phyloP scores from a whole-genome alignment of 2,888 invertebrate genomes.

The Cremastobaeus sp. region DNA sequence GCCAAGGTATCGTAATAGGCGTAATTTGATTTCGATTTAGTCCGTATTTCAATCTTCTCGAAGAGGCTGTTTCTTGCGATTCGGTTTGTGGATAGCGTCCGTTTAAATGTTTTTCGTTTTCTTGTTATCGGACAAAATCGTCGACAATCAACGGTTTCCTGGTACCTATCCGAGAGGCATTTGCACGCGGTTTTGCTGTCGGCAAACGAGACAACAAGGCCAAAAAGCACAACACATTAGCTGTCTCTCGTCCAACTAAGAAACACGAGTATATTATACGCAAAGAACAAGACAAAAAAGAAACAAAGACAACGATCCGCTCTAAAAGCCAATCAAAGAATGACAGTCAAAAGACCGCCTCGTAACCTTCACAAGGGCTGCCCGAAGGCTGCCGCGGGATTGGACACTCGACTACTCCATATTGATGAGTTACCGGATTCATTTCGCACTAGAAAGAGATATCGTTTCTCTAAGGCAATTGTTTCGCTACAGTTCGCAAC shows the following conservation, averaged over 20 bases:
- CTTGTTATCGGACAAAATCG: slow-evolving; percentile 38
- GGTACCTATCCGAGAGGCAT: slow-evolving; percentile 55
- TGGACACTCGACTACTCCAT: slow-evolving; percentile 75
- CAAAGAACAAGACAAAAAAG: slow-evolving; percentile 55
- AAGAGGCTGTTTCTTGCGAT: slow-evolving; percentile 1
- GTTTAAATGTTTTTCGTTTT: slow-evolving; percentile 35
- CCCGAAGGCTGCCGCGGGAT: slow-evolving; percentile 74
- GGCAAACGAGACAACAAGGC: slow-evolving; percentile 56
- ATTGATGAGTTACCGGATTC: slow-evolving; percentile 73
- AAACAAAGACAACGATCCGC: slow-evolving; percentile 67
- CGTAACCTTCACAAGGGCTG: slow-evolving; percentile 75
- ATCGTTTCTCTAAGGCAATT: slow-evolving; percentile 45
- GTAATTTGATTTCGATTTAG: slow-evolving; percentile 47
- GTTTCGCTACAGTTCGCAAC: slow-evolving; percentile 38
- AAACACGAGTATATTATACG: slow-evolving; percentile 59
- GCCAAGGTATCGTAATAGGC: no score
- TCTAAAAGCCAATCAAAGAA: slow-evolving; percentile 78
- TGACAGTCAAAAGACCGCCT: slow-evolving; percentile 73
- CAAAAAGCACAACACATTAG: slow-evolving; percentile 46
- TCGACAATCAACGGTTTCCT: slow-evolving; percentile 59
- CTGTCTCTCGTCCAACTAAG: slow-evolving; percentile 54
- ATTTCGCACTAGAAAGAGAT: slow-evolving; percentile 17
- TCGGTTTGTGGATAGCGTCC: slow-evolving; percentile 17
- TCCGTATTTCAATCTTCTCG: slow-evolving; percentile 31
- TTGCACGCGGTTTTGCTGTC: slow-evolving; percentile 54